phyloP scores from a whole-genome alignment of 2,888 invertebrate genomes.

The Brachylomia viminalis region DNA sequence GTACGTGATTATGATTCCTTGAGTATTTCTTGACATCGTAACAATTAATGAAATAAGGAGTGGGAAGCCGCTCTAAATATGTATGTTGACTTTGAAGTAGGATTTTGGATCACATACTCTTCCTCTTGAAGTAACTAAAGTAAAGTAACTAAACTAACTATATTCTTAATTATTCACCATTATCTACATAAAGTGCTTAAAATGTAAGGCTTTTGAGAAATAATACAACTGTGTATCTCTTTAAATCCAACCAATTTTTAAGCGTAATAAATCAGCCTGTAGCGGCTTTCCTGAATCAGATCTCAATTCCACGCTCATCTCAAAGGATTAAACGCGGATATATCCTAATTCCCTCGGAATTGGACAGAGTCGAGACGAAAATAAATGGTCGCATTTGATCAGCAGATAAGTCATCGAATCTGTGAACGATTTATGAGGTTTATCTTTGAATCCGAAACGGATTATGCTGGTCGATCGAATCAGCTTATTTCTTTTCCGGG shows the following conservation, averaged over 20 bases:
- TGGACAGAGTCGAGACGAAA: slow-evolving; percentile 17
- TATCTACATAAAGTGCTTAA: neutral
- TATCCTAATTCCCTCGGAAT: slow-evolving; percentile 25
- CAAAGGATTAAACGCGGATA: slow-evolving; percentile 34
- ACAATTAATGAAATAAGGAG: slow-evolving; percentile 12
- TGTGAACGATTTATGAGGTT: slow-evolving; percentile 13
- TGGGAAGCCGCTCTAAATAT: slow-evolving; percentile 7
- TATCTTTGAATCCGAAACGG: slow-evolving; percentile 19
- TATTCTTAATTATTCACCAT: neutral
- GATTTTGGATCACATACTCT: neutral
- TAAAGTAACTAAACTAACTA: too few species aligned
- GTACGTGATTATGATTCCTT: neutral
- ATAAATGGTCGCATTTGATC: slow-evolving; percentile 48
- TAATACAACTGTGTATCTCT: neutral
- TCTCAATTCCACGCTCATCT: slow-evolving; percentile 20
- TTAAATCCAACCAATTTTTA: slow-evolving; percentile 9
- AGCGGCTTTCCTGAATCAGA: slow-evolving; percentile 5
- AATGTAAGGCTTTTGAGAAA: neutral
- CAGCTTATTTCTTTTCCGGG: slow-evolving; percentile 15
- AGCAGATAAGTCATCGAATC: slow-evolving; percentile 28
- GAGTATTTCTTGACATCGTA: slow-evolving; percentile 1
- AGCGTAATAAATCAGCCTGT: slow-evolving; percentile 13
- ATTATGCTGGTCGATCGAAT: slow-evolving; percentile 1
- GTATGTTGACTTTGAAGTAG: neutral
- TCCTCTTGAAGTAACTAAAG: neutral